Conservation (phyloP, 2,797 vertebrate species). For the Huso huso region DNA sequence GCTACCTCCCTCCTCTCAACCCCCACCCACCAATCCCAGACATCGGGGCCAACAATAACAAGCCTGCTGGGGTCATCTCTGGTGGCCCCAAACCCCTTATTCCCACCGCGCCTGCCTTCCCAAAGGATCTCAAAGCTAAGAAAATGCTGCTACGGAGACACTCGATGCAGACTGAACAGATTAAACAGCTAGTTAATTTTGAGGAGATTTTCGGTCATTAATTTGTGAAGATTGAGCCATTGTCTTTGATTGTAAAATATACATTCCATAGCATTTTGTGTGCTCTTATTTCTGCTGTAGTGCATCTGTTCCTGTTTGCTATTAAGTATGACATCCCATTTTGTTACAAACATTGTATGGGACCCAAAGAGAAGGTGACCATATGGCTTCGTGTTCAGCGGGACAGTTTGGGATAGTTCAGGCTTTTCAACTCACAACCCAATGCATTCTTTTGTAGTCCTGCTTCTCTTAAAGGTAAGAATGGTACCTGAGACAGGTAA, state of each 20-base stretch:
- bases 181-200: conserved; percentile 73
- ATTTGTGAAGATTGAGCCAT: conserved; percentile 2
- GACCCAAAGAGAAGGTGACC: too few relatives aligned
- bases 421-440: too few relatives aligned
- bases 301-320: not conserved
- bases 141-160: conserved; percentile 73
- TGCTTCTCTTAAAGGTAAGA: too few relatives aligned
- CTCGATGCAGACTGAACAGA: conserved; percentile 81
- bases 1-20: conserved; percentile 77
- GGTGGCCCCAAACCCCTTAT: conserved; percentile 56
- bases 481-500: too few relatives aligned
- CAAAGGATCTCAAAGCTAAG: conserved; percentile 59
- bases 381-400: too few relatives aligned
- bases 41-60: conserved; percentile 44
- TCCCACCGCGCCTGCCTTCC: conserved; percentile 58
- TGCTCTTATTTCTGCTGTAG: not conserved
- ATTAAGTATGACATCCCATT: too few relatives aligned
- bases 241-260: not conserved
- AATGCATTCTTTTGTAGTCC: too few relatives aligned
- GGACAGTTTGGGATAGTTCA: too few relatives aligned
- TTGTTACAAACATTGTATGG: too few relatives aligned
- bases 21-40: conserved; percentile 59
- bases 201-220: conserved; percentile 50
- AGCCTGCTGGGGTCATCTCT: conserved; percentile 20
- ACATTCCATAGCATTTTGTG: not conserved